Conservation (phyloP, 1,140 invertebrate species). For the Dreissena polymorpha region DNA sequence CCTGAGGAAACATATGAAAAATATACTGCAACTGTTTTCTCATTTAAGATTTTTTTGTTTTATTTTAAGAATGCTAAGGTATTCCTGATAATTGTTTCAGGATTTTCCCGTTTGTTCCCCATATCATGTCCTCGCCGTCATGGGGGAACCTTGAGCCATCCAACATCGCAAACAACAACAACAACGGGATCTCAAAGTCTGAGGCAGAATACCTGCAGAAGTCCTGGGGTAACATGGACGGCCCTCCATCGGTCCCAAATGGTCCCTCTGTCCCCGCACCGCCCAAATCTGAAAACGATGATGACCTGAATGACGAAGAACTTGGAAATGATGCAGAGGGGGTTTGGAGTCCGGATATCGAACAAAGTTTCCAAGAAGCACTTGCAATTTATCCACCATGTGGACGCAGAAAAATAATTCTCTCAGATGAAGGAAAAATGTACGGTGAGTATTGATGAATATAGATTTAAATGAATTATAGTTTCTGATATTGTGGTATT, state of each 20-base stretch:
- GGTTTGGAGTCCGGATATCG: slow-evolving; percentile 99
- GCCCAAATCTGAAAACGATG: slow-evolving; percentile 63
- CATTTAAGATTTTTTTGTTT: no score
- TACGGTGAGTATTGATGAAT: slow-evolving; percentile 92
- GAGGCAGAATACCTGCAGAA: slow-evolving; percentile 65
- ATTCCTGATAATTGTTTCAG: slow-evolving; percentile 13
- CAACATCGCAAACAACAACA: slow-evolving; percentile 24
- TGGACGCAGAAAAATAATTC: slow-evolving; percentile 98
- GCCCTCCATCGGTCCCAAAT: slow-evolving; percentile 20
- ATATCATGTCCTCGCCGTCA: slow-evolving; percentile 52
- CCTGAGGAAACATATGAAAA: no score
- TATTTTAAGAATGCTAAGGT: neutral
- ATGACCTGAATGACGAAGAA: slow-evolving; percentile 68
- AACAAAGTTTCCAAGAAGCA: slow-evolving; percentile 99
- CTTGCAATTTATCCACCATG: slow-evolving; percentile 99
- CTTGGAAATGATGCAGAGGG: slow-evolving; percentile 94
- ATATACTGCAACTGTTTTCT: no score
- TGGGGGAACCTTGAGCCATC: slow-evolving; percentile 54
- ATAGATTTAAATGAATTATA: neutral
- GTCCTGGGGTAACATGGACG: slow-evolving; percentile 66
- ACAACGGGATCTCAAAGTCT: slow-evolving; percentile 47
- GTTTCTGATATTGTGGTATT: neutral
- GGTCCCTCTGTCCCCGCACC: slow-evolving; percentile 26
- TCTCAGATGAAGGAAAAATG: slow-evolving; percentile 99
- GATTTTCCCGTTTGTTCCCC: slow-evolving; percentile 49